Conservation (phyloP, 64 coral and sea anemone species). For the Montipora sp. region DNA sequence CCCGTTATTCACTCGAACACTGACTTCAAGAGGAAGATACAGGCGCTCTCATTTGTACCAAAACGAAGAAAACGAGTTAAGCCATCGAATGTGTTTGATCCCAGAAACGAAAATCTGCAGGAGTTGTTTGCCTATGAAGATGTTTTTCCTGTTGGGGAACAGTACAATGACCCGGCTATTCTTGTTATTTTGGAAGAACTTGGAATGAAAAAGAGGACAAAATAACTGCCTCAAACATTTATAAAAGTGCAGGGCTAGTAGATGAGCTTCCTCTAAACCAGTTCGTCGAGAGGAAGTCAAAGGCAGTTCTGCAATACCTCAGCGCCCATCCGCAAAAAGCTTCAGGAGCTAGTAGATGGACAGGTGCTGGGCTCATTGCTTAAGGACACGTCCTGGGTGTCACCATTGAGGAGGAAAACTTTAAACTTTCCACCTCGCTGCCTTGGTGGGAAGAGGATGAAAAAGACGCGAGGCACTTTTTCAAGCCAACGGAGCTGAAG, state of each 20-base stretch:
- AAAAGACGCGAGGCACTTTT: not conserved
- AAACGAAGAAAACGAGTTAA: constrained; percentile 6
- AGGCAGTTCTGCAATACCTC: constrained; percentile 48
- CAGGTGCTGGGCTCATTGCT: not conserved
- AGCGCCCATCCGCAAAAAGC: not conserved
- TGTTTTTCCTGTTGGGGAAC: constrained; percentile 21
- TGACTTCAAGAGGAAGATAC: constrained; percentile 8
- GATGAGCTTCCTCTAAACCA: not conserved
- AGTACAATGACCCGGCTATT: constrained; percentile 19
- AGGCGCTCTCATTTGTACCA: constrained; percentile 27
- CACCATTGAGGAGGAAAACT: constrained; percentile 5
- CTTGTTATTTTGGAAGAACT: constrained; percentile 47
- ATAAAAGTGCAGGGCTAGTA: constrained; percentile 53
- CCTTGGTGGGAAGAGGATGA: not conserved
- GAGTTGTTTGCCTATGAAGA: constrained; percentile 63
- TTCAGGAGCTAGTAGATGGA: not conserved
- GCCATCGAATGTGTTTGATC: constrained; percentile 72
- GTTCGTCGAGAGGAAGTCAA: constrained; percentile 48
- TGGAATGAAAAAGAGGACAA: constrained; percentile 63
- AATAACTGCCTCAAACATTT: constrained; percentile 48
- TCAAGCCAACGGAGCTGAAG: constrained; percentile 26
- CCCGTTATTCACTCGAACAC: not conserved
- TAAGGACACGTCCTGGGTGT: constrained; percentile 41
- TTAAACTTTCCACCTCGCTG: constrained; percentile 43
- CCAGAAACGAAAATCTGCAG: constrained; percentile 7